phyloP scores from a whole-genome alignment of 1,140 invertebrate genomes.

The Drosophila varians region DNA sequence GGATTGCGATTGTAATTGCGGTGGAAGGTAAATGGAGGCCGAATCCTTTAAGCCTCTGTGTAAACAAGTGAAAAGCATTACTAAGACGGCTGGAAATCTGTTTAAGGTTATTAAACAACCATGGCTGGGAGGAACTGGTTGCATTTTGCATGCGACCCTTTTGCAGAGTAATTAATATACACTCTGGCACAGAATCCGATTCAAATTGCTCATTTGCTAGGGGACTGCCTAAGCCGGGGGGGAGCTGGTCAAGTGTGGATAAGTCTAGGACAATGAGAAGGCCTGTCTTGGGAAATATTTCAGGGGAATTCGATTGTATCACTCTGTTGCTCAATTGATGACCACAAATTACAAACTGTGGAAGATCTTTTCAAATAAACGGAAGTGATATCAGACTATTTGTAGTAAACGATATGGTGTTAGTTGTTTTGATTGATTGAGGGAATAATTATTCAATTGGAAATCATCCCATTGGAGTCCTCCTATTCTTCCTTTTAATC shows the following conservation, averaged over 20 bases:
- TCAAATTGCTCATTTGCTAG: conserved; percentile 27
- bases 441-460: background rate
- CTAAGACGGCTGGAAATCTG: conserved; percentile 53
- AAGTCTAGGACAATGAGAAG: conserved; percentile 23
- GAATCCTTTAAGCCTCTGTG: conserved; percentile 66
- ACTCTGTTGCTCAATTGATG: background rate
- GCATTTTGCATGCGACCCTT: conserved; percentile 8
- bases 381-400: background rate
- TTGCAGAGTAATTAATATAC: conserved; percentile 18
- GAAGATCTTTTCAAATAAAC: background rate
- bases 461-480: too few relatives aligned
- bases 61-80: conserved; percentile 75
- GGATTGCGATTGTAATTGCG: conserved; percentile 14
- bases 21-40: background rate
- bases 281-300: conserved; percentile 16
- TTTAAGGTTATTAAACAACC: conserved; percentile 47
- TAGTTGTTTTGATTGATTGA: background rate
- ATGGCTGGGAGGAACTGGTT: conserved; percentile 12
- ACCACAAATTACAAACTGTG: background rate
- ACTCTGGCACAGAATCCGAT: background rate
- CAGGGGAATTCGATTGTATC: conserved; percentile 12
- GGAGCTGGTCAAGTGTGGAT: conserved; percentile 31
- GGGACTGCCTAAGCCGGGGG: background rate
- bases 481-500: too few relatives aligned
- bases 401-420: background rate